Evolutionary conservation across 2,113 vertebrate species (phyloP), one percentile per base, ranked within the genome.

Genomic region (Ctenodactylus gundi): DNA sequence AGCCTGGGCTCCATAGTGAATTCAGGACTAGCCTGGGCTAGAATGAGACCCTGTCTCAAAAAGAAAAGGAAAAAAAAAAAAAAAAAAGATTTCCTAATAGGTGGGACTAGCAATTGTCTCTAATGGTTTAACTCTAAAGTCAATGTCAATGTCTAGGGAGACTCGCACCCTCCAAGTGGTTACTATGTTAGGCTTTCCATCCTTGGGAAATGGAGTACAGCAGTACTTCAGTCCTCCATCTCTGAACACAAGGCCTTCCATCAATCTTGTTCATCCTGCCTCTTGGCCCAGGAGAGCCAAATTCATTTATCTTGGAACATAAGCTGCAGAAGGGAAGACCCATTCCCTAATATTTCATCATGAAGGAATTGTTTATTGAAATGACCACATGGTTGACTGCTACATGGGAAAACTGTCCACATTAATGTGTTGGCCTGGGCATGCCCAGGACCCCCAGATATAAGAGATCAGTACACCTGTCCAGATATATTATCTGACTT

Each of bases 401-500:
- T 49, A 23, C 64, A 68, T 2, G 4, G 9, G 21, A 60, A 89
- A 62, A 39, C 5, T 31, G 39, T 78, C 78, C 81, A 49, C 60
- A 81, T 85, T 90, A 67, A 86, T 82, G 44, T 93, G 55, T 49
- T 20, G 34, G 73, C 29, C 83, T 75, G 72, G 64, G 72, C 0
- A 12, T 83, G n/a, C 14, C 36, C 0, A 0, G 60, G 65, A 82
- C 73, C 72, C 85, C 62, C 73, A 41, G 39, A 67, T 49, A 67
- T 34, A 64, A 34, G 65, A 89, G 73, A 88, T 94, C 90, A 89
- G 73, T 80, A 34, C 7, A 91, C 83, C 89, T 96, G 93, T 96
- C 94, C 89, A 84, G 91, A 89, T 68, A 91, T 80, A 97, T 95
- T 97, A 93, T 87, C 73, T 62, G 57, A 78, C 55, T 86, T 86